phyloP scores from a whole-genome alignment of 2,113 vertebrate genomes.

The Anser brachyrhynchus region DNA sequence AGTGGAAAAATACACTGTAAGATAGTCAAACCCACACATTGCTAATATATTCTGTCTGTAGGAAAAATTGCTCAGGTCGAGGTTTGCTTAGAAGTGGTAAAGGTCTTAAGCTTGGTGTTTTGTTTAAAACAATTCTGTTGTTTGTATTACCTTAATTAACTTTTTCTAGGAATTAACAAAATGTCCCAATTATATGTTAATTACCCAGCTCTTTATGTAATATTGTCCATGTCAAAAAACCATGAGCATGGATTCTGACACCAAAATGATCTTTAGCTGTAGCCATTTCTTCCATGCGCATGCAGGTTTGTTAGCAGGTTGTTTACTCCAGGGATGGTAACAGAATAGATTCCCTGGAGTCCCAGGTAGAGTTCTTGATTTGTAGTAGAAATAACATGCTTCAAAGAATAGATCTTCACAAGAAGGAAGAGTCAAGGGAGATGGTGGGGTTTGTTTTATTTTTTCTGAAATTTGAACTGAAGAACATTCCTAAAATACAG shows the following conservation, averaged over 20 bases:
- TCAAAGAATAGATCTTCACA: neutral
- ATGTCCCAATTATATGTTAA: neutral
- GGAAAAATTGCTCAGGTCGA: neutral
- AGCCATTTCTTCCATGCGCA: neutral
- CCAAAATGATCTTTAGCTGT: neutral
- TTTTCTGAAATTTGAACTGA: neutral
- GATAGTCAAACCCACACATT: neutral
- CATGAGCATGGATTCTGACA: neutral
- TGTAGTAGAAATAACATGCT: neutral
- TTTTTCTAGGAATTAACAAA: neutral
- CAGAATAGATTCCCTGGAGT: neutral
- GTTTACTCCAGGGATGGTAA: neutral
- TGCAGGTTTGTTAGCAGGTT: neutral
- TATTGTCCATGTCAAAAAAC: neutral
- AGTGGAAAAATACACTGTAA: neutral
- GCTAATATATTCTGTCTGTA: neutral
- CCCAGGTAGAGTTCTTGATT: neutral
- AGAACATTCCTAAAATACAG: neutral
- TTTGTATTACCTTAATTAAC: conserved; percentile 23
- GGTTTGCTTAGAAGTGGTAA: neutral
- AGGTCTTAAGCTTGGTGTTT: neutral
- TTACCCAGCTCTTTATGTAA: neutral
- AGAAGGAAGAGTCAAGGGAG: neutral
- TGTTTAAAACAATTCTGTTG: neutral
- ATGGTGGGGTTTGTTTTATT: neutral